These are phyloP conservation scores for Oncorhynchus nerka DNA, from an alignment of 2,113 vertebrate genomes.

Conservation along the genomic window DNA sequence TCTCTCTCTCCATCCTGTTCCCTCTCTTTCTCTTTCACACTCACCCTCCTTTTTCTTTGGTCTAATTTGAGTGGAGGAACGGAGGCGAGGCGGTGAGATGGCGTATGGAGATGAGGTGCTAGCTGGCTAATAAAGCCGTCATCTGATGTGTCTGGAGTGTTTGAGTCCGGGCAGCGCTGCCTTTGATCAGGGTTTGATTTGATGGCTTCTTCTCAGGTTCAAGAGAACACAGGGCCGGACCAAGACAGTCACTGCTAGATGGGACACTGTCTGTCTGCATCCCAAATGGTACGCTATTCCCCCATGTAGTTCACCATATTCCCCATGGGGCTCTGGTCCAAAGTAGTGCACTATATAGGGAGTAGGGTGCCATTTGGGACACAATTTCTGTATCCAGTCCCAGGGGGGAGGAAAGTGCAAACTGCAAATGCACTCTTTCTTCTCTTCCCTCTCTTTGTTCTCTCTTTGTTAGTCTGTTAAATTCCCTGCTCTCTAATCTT, in stretches of 20 bases:
- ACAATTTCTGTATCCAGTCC: too few relatives aligned
- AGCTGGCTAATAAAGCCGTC: slow-evolving; percentile 54
- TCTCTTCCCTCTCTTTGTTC: background rate
- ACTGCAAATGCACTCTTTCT: too few relatives aligned
- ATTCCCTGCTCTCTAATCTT: too few relatives aligned
- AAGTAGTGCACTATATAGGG: background rate
- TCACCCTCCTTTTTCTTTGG: slow-evolving; percentile 35
- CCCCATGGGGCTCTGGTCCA: too few relatives aligned
- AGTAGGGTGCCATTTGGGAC: background rate
- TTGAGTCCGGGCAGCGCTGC: slow-evolving; percentile 43
- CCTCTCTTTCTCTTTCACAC: slow-evolving; percentile 38
- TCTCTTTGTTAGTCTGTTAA: too few relatives aligned
- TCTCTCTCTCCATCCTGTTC: background rate
- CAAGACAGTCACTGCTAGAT: background rate
- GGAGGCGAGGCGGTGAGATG: slow-evolving; percentile 32
- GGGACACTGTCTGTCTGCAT: background rate
- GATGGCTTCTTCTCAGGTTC: slow-evolving; percentile 13
- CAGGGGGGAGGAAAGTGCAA: too few relatives aligned
- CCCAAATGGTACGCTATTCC: too few relatives aligned
- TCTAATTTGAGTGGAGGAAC: slow-evolving; percentile 58
- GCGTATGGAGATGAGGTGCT: slow-evolving; percentile 65
- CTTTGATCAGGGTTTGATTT: slow-evolving; percentile 70
- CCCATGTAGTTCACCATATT: too few relatives aligned
- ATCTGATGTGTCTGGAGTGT: slow-evolving; percentile 73
- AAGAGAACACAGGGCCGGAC: background rate